Base-by-base conservation (phyloP, 2,797 vertebrate genomes). In the Xiphophorus birchmanni region DNA sequence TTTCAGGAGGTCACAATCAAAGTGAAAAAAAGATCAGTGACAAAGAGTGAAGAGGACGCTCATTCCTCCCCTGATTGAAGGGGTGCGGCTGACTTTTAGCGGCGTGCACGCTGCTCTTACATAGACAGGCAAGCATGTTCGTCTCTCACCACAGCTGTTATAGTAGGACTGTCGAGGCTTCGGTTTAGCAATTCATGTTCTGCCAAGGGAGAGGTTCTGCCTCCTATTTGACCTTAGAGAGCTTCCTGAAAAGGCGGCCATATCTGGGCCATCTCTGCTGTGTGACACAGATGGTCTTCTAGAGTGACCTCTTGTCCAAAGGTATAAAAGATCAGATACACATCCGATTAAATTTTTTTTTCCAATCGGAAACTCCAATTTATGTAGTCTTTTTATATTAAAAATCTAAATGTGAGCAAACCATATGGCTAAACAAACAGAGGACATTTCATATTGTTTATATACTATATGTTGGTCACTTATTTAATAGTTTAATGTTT, bases 131-230 rank as follows among this genome's bases (percentile, higher is more conserved):
- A 88, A 89, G 91, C 92, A 88, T 78, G 91, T 92, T 89, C 92
- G 87, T 92, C 92, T 88, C 87, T 86, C 84, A 80, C 69, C 86
- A 92, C 94, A 96, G 95, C 95, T 96, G 96, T 93, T 91, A 85
- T 84, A 89, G 84, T 88, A 87, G 86, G 82, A 87, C 86, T 75
- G 75, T 86, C 87, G 90, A 91, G 92, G 86, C 90, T 92, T 93
- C 87, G 26, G 83, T 86, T 78, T 69, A 40, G 52, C 87, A 90
- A 92, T 95, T 95, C 92, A 95, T 95, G 94, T 95, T 82, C 90
- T 95, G 94, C 96, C 95, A 95, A 95, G 87, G 86, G 89, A 93
- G 92, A 91, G 89, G 83, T 87, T 89, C 79, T 91, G 92, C 91
- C 92, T 94, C 89, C 87, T 87, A 81, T 92, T 90, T 95, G 95